A percentile compares a stretch with the other conserved stretches of the same genome.
Evolutionary conservation across 2,888 invertebrate genomes (phyloP).

Genomic region (Pterostichus madidus): DNA sequence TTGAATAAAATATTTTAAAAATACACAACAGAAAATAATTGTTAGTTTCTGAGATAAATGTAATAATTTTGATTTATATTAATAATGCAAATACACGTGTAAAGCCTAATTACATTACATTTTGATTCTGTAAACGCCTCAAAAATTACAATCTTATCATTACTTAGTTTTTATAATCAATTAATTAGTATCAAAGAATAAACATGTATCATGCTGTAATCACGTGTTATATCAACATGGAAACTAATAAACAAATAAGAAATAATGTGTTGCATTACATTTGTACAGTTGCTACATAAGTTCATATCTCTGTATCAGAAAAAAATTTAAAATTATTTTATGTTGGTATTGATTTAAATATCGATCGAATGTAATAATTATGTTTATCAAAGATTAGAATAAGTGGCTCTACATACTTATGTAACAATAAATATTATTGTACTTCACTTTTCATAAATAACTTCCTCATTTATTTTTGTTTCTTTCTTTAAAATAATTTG

Average conservation of each 20-base stretch:
- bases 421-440: slow-evolving; percentile 31
- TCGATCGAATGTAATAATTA: background rate
- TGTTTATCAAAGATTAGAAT: slow-evolving; percentile 43
- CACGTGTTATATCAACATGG: slow-evolving; percentile 43
- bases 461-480: slow-evolving; percentile 13
- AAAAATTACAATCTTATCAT: slow-evolving; percentile 57
- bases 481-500: background rate
- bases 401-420: slow-evolving; percentile 37
- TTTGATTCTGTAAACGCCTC: slow-evolving; percentile 16
- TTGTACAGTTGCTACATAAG: background rate
- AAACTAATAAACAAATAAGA: slow-evolving; percentile 31
- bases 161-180: slow-evolving; percentile 47
- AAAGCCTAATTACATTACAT: slow-evolving; percentile 23
- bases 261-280: slow-evolving; percentile 19
- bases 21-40: background rate
- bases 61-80: background rate
- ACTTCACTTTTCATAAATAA: background rate
- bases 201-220: slow-evolving; percentile 47
- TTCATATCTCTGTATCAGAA: background rate
- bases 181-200: slow-evolving; percentile 60
- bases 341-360: background rate
- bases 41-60: background rate
- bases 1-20: no score
- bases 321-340: slow-evolving; percentile 1
- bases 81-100: slow-evolving; percentile 11